These are phyloP conservation scores for Diogma glabrata DNA, from an alignment of 2,888 invertebrate species.

Conservation along the genomic window DNA sequence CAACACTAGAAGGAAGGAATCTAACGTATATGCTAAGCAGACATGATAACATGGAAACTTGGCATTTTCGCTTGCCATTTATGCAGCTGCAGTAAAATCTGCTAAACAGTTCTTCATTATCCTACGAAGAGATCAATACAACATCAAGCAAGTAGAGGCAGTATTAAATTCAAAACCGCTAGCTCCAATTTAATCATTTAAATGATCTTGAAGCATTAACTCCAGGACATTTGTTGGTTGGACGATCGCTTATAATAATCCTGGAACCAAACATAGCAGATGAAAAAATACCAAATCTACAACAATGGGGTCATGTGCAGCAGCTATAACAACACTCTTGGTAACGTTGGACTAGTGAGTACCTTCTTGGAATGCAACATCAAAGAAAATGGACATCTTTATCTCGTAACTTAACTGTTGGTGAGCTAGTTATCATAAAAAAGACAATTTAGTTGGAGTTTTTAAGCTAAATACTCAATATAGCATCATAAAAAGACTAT, in stretches of 20 bases:
- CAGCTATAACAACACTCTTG: too few relatives aligned
- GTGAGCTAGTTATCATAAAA: too few relatives aligned
- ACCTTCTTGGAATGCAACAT: neutral
- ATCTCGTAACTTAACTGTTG: too few relatives aligned
- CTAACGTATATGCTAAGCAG: neutral
- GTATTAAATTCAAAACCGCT: neutral
- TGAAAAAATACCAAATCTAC: neutral
- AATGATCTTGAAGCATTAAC: neutral
- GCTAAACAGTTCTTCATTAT: neutral
- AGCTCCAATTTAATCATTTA: neutral
- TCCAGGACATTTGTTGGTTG: neutral
- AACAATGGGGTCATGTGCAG: neutral
- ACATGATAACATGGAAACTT: neutral
- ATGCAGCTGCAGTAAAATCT: neutral
- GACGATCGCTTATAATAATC: neutral
- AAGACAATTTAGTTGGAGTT: too few relatives aligned
- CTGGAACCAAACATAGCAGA: neutral
- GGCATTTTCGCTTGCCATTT: neutral
- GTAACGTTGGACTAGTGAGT: neutral
- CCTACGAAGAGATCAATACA: neutral
- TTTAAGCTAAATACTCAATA: too few relatives aligned
- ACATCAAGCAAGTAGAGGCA: neutral
- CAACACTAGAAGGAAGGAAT: neutral
- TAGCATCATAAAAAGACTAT: too few relatives aligned
- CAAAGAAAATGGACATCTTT: too few relatives aligned